Percentiles rank a stretch among this genome's conserved stretches.
phyloP scores from a whole-genome alignment of 2,797 vertebrate species.

The Tympanoctomys barrerae region DNA sequence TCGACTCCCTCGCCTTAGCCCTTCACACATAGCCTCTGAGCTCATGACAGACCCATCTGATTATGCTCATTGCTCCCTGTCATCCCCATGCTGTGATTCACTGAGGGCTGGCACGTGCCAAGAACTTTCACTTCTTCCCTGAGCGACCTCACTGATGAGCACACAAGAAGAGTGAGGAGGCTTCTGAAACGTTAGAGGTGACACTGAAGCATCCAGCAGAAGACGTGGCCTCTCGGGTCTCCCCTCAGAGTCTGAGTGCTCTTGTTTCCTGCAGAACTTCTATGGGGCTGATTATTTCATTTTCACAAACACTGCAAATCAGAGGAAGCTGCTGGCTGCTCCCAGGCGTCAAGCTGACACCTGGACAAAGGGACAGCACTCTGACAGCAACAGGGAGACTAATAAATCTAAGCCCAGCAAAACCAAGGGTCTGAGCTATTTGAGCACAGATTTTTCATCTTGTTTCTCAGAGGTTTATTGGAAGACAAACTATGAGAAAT shows the following conservation, averaged over 20 bases:
- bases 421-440: not conserved
- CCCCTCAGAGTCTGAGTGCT: not conserved
- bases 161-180: not conserved
- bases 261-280: not conserved
- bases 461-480: not conserved
- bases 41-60: not conserved
- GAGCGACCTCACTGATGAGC: not conserved
- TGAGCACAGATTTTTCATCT: not conserved
- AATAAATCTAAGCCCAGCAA: not conserved
- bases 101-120: not conserved
- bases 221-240: not conserved
- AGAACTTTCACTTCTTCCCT: not conserved
- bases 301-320: slow-evolving; percentile 39
- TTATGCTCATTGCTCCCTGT: not conserved
- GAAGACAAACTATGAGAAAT: not conserved
- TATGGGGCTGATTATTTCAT: not conserved
- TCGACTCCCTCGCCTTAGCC: not conserved
- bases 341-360: slow-evolving; percentile 21
- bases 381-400: not conserved
- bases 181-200: slow-evolving; percentile 1
- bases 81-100: not conserved
- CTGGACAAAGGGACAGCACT: not conserved
- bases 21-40: not conserved
- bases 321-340: not conserved
- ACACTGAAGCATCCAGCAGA: not conserved